A percentile compares a stretch with the other conserved stretches of the same genome.
phyloP scores from a whole-genome alignment of 2,113 vertebrate genomes.

The Salminus brasiliensis region DNA sequence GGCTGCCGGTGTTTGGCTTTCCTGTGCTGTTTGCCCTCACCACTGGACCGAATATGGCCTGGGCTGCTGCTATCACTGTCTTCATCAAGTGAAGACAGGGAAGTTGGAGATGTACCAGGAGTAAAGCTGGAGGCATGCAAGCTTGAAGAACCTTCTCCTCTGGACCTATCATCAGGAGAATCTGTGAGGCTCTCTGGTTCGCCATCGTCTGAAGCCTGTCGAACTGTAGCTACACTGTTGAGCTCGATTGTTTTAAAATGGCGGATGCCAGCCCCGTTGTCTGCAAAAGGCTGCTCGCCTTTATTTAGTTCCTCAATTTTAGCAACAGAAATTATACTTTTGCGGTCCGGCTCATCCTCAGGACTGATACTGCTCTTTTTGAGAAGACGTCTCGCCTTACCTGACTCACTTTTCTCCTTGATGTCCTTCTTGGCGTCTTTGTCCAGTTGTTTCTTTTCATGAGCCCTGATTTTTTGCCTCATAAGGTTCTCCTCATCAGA shows the following conservation, averaged over 20 bases:
- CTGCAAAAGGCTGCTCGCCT: conserved; percentile 46
- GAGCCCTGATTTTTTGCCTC: conserved; percentile 81
- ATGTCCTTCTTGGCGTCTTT: conserved; percentile 77
- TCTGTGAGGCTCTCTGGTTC: conserved; percentile 93
- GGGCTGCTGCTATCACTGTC: conserved; percentile 98
- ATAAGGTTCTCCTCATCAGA: conserved; percentile 87
- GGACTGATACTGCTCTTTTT: conserved; percentile 84
- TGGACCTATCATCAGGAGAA: conserved; percentile 95
- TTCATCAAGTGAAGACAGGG: conserved; percentile 95
- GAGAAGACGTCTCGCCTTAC: conserved; percentile 79
- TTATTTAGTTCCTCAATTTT: conserved; percentile 75
- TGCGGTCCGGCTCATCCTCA: conserved; percentile 84
- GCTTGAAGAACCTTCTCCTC: conserved; percentile 95
- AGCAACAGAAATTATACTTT: conserved; percentile 77
- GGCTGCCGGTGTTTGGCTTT: conserved; percentile 93
- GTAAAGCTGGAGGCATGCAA: conserved; percentile 97
- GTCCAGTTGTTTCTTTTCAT: conserved; percentile 74
- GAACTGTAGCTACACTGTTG: conserved; percentile 80
- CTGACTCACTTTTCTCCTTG: conserved; percentile 71
- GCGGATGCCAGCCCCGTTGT: conserved; percentile 66
- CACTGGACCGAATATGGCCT: conserved; percentile 84
- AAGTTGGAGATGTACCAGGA: conserved; percentile 95
- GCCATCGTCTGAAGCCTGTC: conserved; percentile 78
- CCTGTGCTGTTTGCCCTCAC: conserved; percentile 92
- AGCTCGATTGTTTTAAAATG: conserved; percentile 83